Percentiles rank a stretch among this genome's conserved stretches.
phyloP scores from a whole-genome alignment of 2,113 vertebrate species.

The Clupea harengus region DNA sequence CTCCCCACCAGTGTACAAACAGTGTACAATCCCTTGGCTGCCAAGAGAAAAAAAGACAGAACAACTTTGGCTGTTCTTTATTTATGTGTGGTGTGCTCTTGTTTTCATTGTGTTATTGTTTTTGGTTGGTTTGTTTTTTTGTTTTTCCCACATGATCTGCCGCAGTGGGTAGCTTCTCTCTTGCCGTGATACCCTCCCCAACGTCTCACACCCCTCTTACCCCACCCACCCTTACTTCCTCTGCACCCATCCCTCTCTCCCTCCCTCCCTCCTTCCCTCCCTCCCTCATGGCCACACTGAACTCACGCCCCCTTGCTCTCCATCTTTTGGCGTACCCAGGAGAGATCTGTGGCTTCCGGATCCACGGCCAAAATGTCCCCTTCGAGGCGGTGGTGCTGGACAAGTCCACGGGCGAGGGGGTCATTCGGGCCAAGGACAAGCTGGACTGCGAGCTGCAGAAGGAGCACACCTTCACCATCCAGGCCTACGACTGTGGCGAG shows the following conservation, averaged over 20 bases:
- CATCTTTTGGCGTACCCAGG: conserved; percentile 70
- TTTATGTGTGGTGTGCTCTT: conserved; percentile 65
- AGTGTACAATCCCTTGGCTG: conserved; percentile 73
- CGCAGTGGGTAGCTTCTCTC: conserved; percentile 13
- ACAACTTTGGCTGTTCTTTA: conserved; percentile 62
- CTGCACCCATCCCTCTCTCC: not conserved
- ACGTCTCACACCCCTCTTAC: not conserved
- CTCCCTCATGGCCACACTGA: conserved; percentile 36
- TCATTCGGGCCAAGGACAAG: conserved; percentile 89
- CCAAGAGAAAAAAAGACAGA: conserved; percentile 57
- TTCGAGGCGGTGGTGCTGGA: conserved; percentile 97
- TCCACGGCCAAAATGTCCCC: conserved; percentile 92
- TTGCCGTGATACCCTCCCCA: not conserved
- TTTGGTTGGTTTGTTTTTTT: conserved; percentile 20
- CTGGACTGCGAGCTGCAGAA: conserved; percentile 97
- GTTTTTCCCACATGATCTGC: conserved; percentile 18
- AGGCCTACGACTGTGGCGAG: conserved; percentile 95
- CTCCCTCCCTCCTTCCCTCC: not conserved
- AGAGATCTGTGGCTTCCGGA: conserved; percentile 98
- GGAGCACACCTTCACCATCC: conserved; percentile 93
- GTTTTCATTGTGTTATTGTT: conserved; percentile 38
- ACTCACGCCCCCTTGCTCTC: conserved; percentile 47
- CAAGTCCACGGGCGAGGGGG: conserved; percentile 92
- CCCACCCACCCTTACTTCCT: not conserved
- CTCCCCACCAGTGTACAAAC: conserved; percentile 71